These are phyloP conservation scores for Pyrocephalus nanus DNA, from an alignment of 2,797 vertebrate species.

Conservation along the genomic window DNA sequence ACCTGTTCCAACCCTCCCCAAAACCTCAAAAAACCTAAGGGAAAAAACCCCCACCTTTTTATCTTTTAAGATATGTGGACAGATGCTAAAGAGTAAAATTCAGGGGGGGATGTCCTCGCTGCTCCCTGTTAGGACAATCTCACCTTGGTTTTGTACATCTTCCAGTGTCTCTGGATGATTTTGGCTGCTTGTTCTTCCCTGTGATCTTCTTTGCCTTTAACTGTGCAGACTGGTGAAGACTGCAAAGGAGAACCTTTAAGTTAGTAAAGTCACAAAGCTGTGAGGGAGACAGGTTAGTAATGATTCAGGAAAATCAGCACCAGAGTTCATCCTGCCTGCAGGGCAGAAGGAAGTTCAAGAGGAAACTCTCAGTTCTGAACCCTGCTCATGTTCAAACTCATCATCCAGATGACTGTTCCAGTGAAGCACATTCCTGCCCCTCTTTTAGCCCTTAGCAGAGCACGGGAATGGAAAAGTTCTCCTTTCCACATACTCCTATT, in stretches of 20 bases:
- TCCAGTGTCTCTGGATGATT: conserved; percentile 83
- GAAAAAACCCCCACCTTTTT: not conserved
- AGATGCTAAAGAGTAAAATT: not conserved
- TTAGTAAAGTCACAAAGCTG: not conserved
- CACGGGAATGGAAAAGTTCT: not conserved
- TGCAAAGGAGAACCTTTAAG: not conserved
- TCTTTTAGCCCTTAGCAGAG: not conserved
- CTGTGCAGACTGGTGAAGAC: not conserved
- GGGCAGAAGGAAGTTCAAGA: not conserved
- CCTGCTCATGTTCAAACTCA: not conserved
- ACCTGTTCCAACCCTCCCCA: not conserved
- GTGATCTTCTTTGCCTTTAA: not conserved
- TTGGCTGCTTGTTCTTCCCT: conserved; percentile 74
- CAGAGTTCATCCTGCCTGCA: not conserved
- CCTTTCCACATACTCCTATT: not conserved
- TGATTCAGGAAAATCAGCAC: not conserved
- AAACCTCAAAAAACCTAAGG: not conserved
- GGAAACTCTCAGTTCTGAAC: not conserved
- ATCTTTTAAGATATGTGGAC: not conserved
- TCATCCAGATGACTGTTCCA: not conserved
- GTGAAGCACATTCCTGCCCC: not conserved
- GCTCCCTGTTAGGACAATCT: not conserved
- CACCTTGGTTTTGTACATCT: conserved; percentile 76
- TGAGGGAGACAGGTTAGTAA: not conserved
- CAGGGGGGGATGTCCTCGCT: not conserved